phyloP scores from a whole-genome alignment of 2,113 vertebrate species.

The Vulpes ferrilata region DNA sequence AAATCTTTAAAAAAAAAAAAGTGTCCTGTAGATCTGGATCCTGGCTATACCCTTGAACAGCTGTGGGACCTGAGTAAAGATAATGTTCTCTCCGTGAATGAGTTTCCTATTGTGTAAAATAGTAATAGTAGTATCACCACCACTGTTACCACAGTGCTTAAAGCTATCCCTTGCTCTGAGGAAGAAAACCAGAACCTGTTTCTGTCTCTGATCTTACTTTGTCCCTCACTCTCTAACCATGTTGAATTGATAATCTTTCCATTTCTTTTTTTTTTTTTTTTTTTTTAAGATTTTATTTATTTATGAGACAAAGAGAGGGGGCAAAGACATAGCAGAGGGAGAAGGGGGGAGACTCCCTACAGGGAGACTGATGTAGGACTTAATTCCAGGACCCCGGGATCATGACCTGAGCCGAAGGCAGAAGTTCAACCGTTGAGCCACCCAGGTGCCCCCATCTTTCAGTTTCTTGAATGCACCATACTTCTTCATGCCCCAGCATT shows the following conservation, averaged over 20 bases:
- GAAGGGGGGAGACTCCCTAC: too few species aligned
- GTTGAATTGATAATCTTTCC: not conserved
- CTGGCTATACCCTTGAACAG: not conserved
- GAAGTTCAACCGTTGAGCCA: too few species aligned
- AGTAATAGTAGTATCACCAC: not conserved
- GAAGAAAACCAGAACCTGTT: constrained; percentile 13
- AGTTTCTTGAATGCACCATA: not conserved
- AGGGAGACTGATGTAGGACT: too few species aligned
- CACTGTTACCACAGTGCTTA: not conserved
- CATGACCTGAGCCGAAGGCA: too few species aligned
- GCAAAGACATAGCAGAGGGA: too few species aligned
- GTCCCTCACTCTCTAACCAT: not conserved
- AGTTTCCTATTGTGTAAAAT: not conserved
- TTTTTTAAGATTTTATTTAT: too few species aligned
- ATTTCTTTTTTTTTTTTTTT: too few species aligned
- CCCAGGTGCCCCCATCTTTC: not conserved
- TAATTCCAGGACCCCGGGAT: too few species aligned
- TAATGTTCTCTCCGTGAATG: not conserved
- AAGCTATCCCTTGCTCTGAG: not conserved
- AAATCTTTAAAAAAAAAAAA: not conserved
- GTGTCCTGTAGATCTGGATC: not conserved
- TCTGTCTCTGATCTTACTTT: not conserved
- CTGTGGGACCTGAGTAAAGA: not conserved
- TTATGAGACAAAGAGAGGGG: too few species aligned
- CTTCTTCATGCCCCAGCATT: not conserved